Conservation (phyloP, 2,797 vertebrate genomes). For the Phalloptychus januarius region DNA sequence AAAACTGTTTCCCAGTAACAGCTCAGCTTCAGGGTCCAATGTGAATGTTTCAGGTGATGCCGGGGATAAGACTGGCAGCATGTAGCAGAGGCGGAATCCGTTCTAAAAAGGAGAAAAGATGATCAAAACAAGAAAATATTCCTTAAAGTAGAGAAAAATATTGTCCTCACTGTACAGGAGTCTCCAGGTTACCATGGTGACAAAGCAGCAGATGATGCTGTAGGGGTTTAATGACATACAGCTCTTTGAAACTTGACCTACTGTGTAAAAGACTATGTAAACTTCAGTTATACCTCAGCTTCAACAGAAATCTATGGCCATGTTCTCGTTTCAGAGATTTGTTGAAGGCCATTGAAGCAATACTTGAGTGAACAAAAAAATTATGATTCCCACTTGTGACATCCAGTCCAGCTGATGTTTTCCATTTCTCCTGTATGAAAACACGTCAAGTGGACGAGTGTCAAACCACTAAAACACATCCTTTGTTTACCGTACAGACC, state of each 20-base stretch:
- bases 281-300: conserved; percentile 77
- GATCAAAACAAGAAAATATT: conserved; percentile 22
- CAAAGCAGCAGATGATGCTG: conserved; percentile 38
- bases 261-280: conserved; percentile 37
- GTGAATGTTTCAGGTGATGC: conserved; percentile 73
- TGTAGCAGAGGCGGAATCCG: conserved; percentile 73
- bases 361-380: conserved; percentile 48
- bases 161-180: conserved; percentile 23
- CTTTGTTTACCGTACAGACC: conserved; percentile 51
- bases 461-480: conserved; percentile 53
- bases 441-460: conserved; percentile 36
- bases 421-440: conserved; percentile 39
- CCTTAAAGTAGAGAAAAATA: conserved; percentile 30
- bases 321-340: conserved; percentile 50
- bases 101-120: conserved; percentile 20
- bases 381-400: conserved; percentile 56
- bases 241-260: conserved; percentile 63
- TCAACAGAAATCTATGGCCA: conserved; percentile 56
- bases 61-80: conserved; percentile 82
- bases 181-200: conserved; percentile 59
- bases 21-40: conserved; percentile 52
- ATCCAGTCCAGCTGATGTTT: conserved; percentile 53
- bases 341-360: conserved; percentile 69
- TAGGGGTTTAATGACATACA: conserved; percentile 30
- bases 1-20: conserved; percentile 90